These are phyloP conservation scores for Microtus richardsoni DNA, from an alignment of 2,113 vertebrate species.

Conservation along the genomic window DNA sequence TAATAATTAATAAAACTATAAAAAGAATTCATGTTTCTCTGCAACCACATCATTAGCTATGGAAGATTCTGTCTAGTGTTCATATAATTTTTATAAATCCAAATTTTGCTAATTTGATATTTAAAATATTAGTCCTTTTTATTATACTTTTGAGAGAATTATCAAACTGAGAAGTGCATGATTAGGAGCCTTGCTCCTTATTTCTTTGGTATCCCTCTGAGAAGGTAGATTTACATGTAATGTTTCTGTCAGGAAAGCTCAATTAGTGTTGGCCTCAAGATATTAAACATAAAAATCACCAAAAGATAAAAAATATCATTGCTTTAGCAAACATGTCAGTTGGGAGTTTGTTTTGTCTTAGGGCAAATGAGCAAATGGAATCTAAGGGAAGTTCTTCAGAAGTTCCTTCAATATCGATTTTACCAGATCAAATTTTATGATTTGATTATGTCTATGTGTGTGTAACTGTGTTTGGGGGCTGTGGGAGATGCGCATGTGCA, in stretches of 20 bases:
- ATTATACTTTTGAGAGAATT: neutral
- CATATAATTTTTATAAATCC: neutral
- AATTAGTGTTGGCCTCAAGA: neutral
- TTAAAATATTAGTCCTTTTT: neutral
- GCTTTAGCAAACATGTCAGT: neutral
- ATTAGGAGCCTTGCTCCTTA: neutral
- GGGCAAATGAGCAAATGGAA: neutral
- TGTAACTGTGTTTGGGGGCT: too few relatives aligned
- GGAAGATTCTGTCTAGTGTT: neutral
- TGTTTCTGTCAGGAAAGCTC: neutral
- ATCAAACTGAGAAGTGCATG: neutral
- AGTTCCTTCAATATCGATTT: neutral
- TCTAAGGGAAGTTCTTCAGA: neutral
- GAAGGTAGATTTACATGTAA: neutral
- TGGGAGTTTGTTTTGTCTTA: constrained; percentile 16
- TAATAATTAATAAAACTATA: too few relatives aligned
- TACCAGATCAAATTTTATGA: neutral
- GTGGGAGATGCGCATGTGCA: too few relatives aligned
- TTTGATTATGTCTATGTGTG: neutral
- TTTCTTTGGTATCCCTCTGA: neutral
- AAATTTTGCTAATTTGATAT: neutral
- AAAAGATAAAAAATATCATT: neutral
- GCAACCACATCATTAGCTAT: too few relatives aligned
- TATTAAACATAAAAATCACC: neutral
- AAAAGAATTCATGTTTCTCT: neutral